Conservation (phyloP, 2,113 vertebrate genomes). For the Phalacrocorax pelagicus region DNA sequence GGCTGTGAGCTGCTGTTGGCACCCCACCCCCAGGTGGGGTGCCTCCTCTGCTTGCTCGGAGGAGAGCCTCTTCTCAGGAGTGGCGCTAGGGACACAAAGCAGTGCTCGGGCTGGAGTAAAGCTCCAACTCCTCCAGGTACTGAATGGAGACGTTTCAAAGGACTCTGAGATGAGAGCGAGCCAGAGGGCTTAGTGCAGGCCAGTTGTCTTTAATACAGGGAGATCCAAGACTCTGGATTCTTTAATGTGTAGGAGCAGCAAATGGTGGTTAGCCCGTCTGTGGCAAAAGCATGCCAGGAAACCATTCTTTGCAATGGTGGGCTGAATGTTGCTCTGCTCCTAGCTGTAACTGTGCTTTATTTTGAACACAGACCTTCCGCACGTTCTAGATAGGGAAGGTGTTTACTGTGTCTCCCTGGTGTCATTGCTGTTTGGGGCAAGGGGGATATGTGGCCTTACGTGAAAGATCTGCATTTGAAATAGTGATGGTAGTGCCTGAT, state of each 20-base stretch:
- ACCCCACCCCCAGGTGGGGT: neutral
- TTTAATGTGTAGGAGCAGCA: neutral
- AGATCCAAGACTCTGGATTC: neutral
- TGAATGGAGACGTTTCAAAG: neutral
- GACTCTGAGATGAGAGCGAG: neutral
- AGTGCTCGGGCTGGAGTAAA: neutral
- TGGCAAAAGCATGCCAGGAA: neutral
- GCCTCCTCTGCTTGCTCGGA: neutral
- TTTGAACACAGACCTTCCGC: fast-evolving
- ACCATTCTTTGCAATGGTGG: neutral
- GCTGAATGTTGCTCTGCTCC: neutral
- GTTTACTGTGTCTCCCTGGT: neutral
- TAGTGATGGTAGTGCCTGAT: fast-evolving
- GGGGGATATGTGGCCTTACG: neutral
- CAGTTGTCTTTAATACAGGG: neutral
- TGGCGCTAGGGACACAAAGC: neutral
- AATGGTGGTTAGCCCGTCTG: neutral
- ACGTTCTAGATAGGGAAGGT: neutral
- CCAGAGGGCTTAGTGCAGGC: neutral
- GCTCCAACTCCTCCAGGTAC: neutral
- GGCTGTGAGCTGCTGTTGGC: neutral
- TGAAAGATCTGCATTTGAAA: neutral
- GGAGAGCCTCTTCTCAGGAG: neutral
- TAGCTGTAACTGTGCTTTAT: neutral
- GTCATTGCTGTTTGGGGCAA: neutral